Conservation (phyloP, 2,888 invertebrate species). For the Malacosoma neustria region DNA sequence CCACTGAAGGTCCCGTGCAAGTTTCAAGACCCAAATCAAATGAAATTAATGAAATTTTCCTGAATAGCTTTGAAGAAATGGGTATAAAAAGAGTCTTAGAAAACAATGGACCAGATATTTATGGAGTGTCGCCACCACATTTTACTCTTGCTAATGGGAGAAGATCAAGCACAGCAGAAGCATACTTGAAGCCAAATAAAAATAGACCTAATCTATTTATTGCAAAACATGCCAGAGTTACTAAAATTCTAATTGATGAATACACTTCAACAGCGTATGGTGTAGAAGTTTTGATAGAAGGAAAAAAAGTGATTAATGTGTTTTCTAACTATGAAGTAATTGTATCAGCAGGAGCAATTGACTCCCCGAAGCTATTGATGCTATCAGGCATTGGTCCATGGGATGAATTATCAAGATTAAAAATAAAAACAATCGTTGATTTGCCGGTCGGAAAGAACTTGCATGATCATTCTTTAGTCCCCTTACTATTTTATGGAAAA, state of each 20-base stretch:
- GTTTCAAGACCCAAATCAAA: constrained; percentile 23
- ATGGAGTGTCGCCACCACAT: constrained; percentile 32
- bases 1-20: constrained; percentile 33
- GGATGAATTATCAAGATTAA: constrained; percentile 28
- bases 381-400: constrained; percentile 52
- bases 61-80: constrained; percentile 33
- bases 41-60: constrained; percentile 24
- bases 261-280: constrained; percentile 31
- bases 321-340: constrained; percentile 44
- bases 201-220: constrained; percentile 39
- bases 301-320: constrained; percentile 28
- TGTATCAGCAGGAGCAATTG: constrained; percentile 47
- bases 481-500: constrained; percentile 36
- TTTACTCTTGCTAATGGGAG: constrained; percentile 37
- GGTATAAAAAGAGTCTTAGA: constrained; percentile 33
- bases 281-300: constrained; percentile 29
- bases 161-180: constrained; percentile 53
- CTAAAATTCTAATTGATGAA: constrained; percentile 41
- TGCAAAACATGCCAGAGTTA: constrained; percentile 41
- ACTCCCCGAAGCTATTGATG: constrained; percentile 52
- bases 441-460: constrained; percentile 56
- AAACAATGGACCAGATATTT: constrained; percentile 28
- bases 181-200: constrained; percentile 34
- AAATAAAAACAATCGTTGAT: constrained; percentile 34
- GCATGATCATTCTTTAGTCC: constrained; percentile 41